These are phyloP conservation scores for Corydoras maculifer DNA, from an alignment of 2,113 vertebrate genomes.

Conservation along the genomic window DNA sequence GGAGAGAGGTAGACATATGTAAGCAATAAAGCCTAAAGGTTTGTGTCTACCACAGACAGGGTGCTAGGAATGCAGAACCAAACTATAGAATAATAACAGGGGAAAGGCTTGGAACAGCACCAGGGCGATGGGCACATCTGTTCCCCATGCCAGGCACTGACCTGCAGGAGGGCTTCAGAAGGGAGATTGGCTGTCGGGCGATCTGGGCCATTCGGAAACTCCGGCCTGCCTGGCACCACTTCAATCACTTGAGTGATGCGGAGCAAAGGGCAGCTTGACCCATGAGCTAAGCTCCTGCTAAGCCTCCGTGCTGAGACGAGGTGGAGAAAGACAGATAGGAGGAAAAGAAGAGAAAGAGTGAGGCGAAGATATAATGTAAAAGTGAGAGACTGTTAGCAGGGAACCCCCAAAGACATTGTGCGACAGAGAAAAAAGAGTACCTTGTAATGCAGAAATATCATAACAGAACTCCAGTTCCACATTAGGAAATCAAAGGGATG, in stretches of 20 bases:
- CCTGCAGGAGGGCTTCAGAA: conserved; percentile 49
- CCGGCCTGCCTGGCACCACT: conserved; percentile 74
- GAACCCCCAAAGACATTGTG: background rate
- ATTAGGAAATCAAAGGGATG: conserved; percentile 53
- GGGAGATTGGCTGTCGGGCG: conserved; percentile 59
- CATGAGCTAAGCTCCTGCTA: conserved; percentile 77
- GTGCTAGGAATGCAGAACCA: conserved; percentile 98
- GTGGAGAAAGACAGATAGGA: conserved; percentile 56
- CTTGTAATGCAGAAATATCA: conserved; percentile 48
- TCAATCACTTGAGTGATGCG: conserved; percentile 92
- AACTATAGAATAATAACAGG: conserved; percentile 98
- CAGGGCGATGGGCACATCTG: conserved; percentile 68
- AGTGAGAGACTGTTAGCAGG: too few species aligned
- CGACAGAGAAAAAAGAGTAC: conserved; percentile 40
- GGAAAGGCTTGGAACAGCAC: conserved; percentile 60
- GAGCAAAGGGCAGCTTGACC: conserved; percentile 87
- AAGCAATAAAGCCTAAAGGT: conserved; percentile 96
- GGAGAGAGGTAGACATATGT: conserved; percentile 96
- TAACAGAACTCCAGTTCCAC: conserved; percentile 42
- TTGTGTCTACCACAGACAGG: conserved; percentile 84
- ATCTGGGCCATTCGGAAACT: conserved; percentile 54
- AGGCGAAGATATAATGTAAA: conserved; percentile 20
- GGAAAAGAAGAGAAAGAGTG: conserved; percentile 41
- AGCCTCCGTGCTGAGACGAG: conserved; percentile 82
- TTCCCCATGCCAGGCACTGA: conserved; percentile 68